phyloP scores from a whole-genome alignment of 2,888 invertebrate genomes.

The Spodoptera exigua region DNA sequence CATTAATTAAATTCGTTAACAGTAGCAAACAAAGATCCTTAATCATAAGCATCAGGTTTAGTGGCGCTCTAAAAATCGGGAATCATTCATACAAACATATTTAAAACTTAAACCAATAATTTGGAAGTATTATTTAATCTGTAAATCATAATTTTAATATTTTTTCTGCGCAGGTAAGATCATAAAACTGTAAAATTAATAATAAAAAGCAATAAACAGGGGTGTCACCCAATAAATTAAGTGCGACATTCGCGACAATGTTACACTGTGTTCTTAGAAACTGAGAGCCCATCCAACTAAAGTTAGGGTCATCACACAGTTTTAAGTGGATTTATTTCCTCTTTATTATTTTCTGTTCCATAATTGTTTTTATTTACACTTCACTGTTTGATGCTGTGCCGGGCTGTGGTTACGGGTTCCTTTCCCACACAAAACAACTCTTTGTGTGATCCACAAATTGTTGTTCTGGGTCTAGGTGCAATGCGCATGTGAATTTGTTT shows the following conservation, averaged over 20 bases:
- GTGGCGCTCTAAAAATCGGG: no score
- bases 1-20: no score
- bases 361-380: no score
- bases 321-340: not conserved
- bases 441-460: no score
- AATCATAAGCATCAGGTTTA: no score
- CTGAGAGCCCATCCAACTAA: slow-evolving; percentile 25
- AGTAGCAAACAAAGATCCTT: no score
- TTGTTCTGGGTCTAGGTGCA: no score
- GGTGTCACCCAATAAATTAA: slow-evolving; percentile 75
- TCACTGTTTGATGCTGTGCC: no score
- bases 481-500: no score
- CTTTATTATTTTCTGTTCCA: no score
- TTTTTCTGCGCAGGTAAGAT: slow-evolving; percentile 38
- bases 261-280: slow-evolving; percentile 72
- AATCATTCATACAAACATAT: not conserved
- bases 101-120: slow-evolving; percentile 41
- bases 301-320: slow-evolving; percentile 47
- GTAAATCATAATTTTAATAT: slow-evolving; percentile 44
- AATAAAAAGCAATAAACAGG: slow-evolving; percentile 56
- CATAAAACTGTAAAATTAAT: slow-evolving; percentile 62
- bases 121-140: slow-evolving; percentile 31
- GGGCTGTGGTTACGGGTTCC: no score
- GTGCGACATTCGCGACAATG: slow-evolving; percentile 71
- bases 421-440: no score